Conservation (phyloP, 1,140 invertebrate species). For the Drosophila pectinifera region DNA sequence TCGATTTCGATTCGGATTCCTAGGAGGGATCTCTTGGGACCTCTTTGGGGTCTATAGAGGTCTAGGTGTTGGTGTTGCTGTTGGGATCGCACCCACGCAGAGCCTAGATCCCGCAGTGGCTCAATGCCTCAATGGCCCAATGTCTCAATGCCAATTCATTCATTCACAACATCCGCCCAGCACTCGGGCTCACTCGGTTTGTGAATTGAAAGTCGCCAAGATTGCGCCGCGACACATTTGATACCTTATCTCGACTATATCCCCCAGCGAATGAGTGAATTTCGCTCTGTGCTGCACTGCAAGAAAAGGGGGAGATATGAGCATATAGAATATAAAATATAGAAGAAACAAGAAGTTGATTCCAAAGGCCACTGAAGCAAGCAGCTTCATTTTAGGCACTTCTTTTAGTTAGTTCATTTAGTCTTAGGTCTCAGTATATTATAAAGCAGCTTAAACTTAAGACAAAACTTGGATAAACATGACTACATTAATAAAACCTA, state of each 20-base stretch:
- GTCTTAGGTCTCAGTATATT: too few species aligned
- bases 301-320: background rate
- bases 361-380: too few species aligned
- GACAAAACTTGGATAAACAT: too few species aligned
- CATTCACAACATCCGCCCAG: conserved; percentile 53
- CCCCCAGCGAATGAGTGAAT: conserved; percentile 25
- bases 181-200: conserved; percentile 10
- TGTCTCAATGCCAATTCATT: conserved; percentile 49
- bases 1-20: conserved; percentile 2
- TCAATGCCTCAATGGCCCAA: conserved; percentile 23
- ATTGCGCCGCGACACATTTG: conserved; percentile 47
- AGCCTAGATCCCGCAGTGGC: conserved; percentile 26
- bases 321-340: too few species aligned
- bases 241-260: conserved; percentile 42
- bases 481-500: too few species aligned
- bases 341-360: too few species aligned
- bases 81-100: conserved; percentile 29
- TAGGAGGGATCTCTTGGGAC: conserved; percentile 5
- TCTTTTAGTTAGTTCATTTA: too few species aligned
- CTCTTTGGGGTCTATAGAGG: too few species aligned
- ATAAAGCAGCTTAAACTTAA: too few species aligned
- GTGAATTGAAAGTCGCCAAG: conserved; percentile 50
- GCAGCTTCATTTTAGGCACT: too few species aligned
- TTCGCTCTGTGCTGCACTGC: conserved; percentile 36
- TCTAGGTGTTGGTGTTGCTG: too few species aligned